Evolutionary conservation across 1,140 invertebrate species (phyloP).

Genomic region (Oreohelix idahoensis): DNA sequence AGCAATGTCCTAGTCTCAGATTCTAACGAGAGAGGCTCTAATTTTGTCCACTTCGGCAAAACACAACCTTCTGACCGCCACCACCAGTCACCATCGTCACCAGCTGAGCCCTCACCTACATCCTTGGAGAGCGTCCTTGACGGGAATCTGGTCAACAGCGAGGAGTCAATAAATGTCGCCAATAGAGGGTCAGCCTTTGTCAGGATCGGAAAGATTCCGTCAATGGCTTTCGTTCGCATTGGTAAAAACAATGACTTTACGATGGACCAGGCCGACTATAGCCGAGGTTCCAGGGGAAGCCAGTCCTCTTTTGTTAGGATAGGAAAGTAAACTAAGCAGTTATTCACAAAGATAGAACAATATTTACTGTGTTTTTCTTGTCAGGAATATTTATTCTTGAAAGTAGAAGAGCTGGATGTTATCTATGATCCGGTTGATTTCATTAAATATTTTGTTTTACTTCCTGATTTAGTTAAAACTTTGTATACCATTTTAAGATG

Average conservation of each 20-base stretch:
- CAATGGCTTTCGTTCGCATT: slow-evolving; percentile 48
- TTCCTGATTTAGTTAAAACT: no score
- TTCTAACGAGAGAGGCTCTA: slow-evolving; percentile 23
- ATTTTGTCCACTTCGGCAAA: slow-evolving; percentile 39
- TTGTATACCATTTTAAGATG: no score
- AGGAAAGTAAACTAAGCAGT: slow-evolving; percentile 39
- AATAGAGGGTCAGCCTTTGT: slow-evolving; percentile 46
- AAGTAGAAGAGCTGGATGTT: no score
- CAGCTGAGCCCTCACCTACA: background rate
- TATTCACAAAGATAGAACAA: background rate
- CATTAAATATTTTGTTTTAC: no score
- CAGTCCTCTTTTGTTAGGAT: slow-evolving; percentile 51
- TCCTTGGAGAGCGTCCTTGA: background rate
- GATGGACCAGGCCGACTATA: background rate
- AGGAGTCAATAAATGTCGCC: slow-evolving; percentile 12
- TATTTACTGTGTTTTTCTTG: no score
- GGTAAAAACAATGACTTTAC: slow-evolving; percentile 30
- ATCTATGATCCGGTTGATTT: no score
- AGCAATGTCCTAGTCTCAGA: background rate
- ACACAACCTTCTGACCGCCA: background rate
- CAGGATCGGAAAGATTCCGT: slow-evolving; percentile 54
- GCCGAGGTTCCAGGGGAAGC: slow-evolving; percentile 20
- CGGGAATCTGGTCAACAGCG: background rate
- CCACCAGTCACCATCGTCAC: background rate
- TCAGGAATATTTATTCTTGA: no score